These are phyloP conservation scores for Spisula subtruncata DNA, from an alignment of 2,888 invertebrate genomes.

Conservation along the genomic window DNA sequence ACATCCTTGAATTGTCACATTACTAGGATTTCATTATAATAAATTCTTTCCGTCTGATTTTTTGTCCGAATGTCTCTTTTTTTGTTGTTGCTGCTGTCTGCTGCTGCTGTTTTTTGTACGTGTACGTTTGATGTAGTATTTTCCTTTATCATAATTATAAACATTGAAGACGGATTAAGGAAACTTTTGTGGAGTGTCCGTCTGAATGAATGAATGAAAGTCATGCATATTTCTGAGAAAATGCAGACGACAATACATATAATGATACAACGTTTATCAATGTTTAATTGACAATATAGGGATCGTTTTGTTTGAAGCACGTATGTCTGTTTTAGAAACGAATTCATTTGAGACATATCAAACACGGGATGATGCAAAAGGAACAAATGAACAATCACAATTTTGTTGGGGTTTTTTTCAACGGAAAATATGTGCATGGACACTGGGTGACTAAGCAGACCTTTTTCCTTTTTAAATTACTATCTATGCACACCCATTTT, in stretches of 20 bases:
- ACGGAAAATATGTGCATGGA: too few species aligned
- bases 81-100: slow-evolving; percentile 4
- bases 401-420: too few species aligned
- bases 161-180: not conserved
- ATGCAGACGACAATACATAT: not conserved
- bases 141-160: not conserved
- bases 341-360: not conserved
- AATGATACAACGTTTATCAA: not conserved
- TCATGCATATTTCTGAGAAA: not conserved
- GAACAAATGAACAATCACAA: too few species aligned
- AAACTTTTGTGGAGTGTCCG: not conserved
- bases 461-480: too few species aligned
- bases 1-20: not conserved
- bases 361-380: not conserved
- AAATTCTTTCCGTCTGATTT: not conserved
- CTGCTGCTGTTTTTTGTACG: too few species aligned
- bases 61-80: not conserved
- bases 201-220: not conserved
- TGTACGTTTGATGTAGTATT: not conserved
- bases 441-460: too few species aligned
- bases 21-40: too few species aligned
- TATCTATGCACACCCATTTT: too few species aligned
- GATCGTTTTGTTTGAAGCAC: not conserved
- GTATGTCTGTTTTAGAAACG: not conserved
- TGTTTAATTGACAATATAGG: not conserved